Evolutionary conservation across 2,113 vertebrate species (phyloP).

Genomic region (Ammodytes marinus): DNA sequence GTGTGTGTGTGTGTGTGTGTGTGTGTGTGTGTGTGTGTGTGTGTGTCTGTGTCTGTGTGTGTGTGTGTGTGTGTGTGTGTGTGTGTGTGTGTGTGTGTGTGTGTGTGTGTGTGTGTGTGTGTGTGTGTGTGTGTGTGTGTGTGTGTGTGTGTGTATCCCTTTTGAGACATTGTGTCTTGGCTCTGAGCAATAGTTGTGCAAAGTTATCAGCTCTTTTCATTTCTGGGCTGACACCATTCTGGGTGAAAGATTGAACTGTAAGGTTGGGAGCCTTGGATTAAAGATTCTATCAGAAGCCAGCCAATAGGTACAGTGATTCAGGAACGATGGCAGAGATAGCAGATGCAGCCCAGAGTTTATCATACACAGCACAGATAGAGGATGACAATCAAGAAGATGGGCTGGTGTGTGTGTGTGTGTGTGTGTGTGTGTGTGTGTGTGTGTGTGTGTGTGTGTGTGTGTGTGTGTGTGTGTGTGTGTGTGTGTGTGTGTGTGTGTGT

Average conservation of each 20-base stretch:
- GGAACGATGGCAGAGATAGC: conserved; percentile 69
- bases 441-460: too few species aligned
- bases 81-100: too few species aligned
- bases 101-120: conserved; percentile 1
- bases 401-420: too few species aligned
- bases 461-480: too few species aligned
- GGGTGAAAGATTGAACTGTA: conserved; percentile 69
- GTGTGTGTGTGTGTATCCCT: neutral
- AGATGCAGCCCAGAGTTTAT: conserved; percentile 48
- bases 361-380: conserved; percentile 32
- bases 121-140: too few species aligned
- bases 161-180: conserved; percentile 20
- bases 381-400: conserved; percentile 37
- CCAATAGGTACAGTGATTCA: conserved; percentile 61
- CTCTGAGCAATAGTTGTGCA: conserved; percentile 47
- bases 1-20: too few species aligned
- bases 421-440: too few species aligned
- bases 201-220: conserved; percentile 66
- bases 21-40: too few species aligned
- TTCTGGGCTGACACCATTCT: conserved; percentile 54
- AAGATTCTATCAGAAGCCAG: conserved; percentile 80
- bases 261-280: conserved; percentile 72
- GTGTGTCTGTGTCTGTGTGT: too few species aligned
- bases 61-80: too few species aligned
- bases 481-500: too few species aligned